phyloP scores from a whole-genome alignment of 2,888 invertebrate genomes.

The Periphyllus acericola region DNA sequence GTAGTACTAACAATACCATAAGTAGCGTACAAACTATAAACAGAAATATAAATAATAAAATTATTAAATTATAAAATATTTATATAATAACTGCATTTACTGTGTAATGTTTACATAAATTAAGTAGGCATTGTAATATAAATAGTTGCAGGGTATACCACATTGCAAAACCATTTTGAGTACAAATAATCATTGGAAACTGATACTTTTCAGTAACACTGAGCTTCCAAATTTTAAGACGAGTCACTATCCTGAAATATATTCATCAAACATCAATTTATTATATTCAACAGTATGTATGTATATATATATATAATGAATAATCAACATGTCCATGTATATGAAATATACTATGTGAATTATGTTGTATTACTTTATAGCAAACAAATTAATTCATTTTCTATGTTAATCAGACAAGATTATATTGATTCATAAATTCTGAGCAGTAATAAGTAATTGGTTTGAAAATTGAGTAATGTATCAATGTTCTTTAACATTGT shows the following conservation, averaged over 20 bases:
- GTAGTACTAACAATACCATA: background rate
- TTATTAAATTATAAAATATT: background rate
- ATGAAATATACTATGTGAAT: no score
- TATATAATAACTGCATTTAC: no score
- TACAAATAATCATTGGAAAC: background rate
- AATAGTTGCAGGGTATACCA: background rate
- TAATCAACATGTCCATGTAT: background rate
- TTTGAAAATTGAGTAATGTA: background rate
- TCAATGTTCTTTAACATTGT: background rate
- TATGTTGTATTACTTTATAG: background rate
- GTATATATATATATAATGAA: background rate
- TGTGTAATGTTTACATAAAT: background rate
- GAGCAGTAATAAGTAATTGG: background rate
- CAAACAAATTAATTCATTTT: background rate
- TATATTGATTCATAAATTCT: background rate
- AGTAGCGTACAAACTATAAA: background rate
- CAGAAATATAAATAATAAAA: background rate
- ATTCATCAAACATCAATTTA: constrained; percentile 26
- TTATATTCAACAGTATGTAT: background rate
- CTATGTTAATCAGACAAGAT: background rate
- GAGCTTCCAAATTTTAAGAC: constrained; percentile 32
- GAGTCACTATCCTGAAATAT: constrained; percentile 59
- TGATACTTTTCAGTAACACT: background rate
- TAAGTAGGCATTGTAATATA: background rate
- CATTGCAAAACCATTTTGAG: background rate